These are phyloP conservation scores for Procapra przewalskii DNA, from an alignment of 2,113 vertebrate species.

Conservation along the genomic window DNA sequence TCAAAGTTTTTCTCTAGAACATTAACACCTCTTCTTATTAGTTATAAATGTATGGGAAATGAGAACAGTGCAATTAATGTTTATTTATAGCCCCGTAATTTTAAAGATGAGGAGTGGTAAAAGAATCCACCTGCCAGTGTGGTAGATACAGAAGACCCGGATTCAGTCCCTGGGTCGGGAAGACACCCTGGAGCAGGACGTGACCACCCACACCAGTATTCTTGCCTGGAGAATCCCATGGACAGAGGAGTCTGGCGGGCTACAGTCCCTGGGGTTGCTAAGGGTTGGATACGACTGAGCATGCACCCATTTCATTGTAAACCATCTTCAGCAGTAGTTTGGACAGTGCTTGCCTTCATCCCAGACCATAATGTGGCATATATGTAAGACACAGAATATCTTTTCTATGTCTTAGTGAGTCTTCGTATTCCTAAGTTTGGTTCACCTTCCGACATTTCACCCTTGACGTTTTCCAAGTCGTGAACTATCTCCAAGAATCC, in stretches of 20 bases:
- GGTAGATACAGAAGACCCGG: not conserved
- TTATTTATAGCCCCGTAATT: not conserved
- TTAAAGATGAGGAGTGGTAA: not conserved
- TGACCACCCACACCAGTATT: not conserved
- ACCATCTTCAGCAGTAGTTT: not conserved
- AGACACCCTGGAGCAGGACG: not conserved
- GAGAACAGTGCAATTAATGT: not conserved
- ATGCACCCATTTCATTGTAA: not conserved
- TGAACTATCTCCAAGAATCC: not conserved
- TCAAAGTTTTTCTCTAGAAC: not conserved
- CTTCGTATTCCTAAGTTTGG: not conserved
- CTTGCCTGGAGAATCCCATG: not conserved
- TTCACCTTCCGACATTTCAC: not conserved
- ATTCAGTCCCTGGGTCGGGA: accelerated
- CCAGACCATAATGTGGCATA: too few relatives aligned
- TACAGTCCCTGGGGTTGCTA: not conserved
- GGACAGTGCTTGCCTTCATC: not conserved
- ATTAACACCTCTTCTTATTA: not conserved
- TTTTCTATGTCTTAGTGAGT: not conserved
- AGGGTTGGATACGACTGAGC: not conserved
- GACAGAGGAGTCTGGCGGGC: not conserved
- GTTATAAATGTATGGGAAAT: not conserved
- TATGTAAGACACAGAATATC: accelerated
- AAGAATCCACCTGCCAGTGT: not conserved
- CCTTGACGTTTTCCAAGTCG: not conserved